A percentile compares a stretch with the other conserved stretches of the same genome.
These are phyloP conservation scores for Bergia sp. DNA, from an alignment of 92 coral and sea anemone species.

Conservation along the genomic window DNA sequence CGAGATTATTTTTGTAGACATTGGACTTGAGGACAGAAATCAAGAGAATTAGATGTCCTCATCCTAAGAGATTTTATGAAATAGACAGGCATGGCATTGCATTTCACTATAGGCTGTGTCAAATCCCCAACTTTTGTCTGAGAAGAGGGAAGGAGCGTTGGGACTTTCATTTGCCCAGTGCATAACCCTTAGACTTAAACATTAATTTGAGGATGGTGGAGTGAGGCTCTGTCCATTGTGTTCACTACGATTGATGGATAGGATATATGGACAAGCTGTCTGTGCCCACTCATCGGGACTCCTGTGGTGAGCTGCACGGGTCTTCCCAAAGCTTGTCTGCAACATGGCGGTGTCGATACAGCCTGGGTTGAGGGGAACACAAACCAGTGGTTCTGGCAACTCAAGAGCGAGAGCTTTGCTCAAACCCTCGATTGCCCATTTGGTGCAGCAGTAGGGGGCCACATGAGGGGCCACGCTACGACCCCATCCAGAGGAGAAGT, in stretches of 20 bases:
- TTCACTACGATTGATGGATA: conserved; percentile 63
- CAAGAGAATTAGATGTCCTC: no score
- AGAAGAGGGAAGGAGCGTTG: background rate
- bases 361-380: conserved; percentile 86
- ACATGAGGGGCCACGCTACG: conserved; percentile 69
- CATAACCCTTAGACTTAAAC: background rate
- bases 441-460: conserved; percentile 83
- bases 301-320: conserved; percentile 45
- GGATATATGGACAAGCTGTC: conserved; percentile 75
- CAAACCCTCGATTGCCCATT: conserved; percentile 84
- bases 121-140: background rate
- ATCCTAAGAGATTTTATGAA: no score
- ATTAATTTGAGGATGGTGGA: background rate
- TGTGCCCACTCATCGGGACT: conserved; percentile 75
- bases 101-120: background rate
- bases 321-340: conserved; percentile 61
- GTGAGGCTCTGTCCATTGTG: conserved; percentile 77
- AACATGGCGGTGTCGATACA: conserved; percentile 72
- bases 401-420: conserved; percentile 85
- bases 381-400: conserved; percentile 77
- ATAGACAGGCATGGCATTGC: no score
- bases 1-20: no score
- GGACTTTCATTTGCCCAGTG: background rate
- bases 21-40: no score
- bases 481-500: conserved; percentile 89